Evolutionary conservation across 2,888 invertebrate genomes (phyloP).

Genomic region (Pomacea canaliculata): DNA sequence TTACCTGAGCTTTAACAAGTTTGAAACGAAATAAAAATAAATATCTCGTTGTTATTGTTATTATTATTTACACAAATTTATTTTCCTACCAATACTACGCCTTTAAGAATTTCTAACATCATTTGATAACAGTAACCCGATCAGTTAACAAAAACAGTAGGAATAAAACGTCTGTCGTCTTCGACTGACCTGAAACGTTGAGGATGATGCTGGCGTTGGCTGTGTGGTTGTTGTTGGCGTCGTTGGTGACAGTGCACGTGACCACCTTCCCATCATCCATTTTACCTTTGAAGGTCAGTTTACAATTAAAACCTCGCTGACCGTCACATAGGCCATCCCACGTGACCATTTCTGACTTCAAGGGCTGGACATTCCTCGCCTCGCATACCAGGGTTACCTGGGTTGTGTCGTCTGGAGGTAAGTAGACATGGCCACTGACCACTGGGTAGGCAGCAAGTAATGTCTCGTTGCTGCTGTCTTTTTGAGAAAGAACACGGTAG

Average conservation of each 20-base stretch:
- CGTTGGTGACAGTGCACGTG: constrained; percentile 7
- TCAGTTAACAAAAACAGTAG: no score
- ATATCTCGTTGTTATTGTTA: no score
- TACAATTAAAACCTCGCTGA: constrained; percentile 1
- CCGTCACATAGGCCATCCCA: constrained; percentile 5
- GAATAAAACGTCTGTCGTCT: no score
- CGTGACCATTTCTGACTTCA: constrained; percentile 5
- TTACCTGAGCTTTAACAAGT: no score
- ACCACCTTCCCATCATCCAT: background rate
- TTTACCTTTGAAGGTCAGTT: background rate
- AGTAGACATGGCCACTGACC: no score
- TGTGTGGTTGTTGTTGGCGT: background rate
- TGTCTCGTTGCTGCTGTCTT: no score
- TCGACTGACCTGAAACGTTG: background rate
- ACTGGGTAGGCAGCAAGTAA: no score
- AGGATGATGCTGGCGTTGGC: background rate
- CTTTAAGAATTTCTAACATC: no score
- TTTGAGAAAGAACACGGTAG: background rate
- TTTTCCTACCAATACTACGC: no score
- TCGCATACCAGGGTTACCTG: background rate
- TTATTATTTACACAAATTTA: no score
- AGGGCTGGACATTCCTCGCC: background rate
- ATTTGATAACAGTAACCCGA: no score
- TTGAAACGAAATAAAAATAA: no score
- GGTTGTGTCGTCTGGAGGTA: background rate